These are phyloP conservation scores for Cephalopterus ornatus DNA, from an alignment of 2,113 vertebrate genomes.

Conservation along the genomic window DNA sequence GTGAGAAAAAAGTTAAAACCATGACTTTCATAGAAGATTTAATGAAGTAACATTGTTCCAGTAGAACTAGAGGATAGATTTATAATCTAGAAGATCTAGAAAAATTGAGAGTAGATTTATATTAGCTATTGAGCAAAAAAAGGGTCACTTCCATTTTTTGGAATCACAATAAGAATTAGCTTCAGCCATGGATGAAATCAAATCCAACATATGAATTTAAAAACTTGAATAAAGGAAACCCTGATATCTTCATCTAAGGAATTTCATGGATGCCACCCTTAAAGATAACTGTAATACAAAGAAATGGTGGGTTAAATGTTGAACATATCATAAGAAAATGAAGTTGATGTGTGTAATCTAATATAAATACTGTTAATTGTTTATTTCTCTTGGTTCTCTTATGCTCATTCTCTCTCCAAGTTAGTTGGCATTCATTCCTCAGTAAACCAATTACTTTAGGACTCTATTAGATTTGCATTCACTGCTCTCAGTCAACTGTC, in stretches of 20 bases:
- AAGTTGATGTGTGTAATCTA: background rate
- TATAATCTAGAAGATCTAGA: background rate
- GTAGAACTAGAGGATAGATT: background rate
- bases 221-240: background rate
- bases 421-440: background rate
- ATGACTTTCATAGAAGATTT: background rate
- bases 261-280: background rate
- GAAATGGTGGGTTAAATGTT: background rate
- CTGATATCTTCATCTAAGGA: background rate
- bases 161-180: background rate
- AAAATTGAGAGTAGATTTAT: background rate
- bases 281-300: background rate
- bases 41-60: background rate
- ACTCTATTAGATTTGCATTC: background rate
- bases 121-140: background rate
- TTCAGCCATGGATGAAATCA: background rate
- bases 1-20: background rate
- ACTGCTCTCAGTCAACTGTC: background rate
- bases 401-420: background rate
- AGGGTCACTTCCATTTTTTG: background rate
- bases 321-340: background rate
- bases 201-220: background rate
- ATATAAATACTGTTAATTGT: slow-evolving; percentile 11
- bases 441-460: background rate
- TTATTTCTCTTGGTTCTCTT: slow-evolving; percentile 1